These are phyloP conservation scores for Cryptus viduatorius DNA, from an alignment of 2,888 invertebrate species.

Conservation along the genomic window DNA sequence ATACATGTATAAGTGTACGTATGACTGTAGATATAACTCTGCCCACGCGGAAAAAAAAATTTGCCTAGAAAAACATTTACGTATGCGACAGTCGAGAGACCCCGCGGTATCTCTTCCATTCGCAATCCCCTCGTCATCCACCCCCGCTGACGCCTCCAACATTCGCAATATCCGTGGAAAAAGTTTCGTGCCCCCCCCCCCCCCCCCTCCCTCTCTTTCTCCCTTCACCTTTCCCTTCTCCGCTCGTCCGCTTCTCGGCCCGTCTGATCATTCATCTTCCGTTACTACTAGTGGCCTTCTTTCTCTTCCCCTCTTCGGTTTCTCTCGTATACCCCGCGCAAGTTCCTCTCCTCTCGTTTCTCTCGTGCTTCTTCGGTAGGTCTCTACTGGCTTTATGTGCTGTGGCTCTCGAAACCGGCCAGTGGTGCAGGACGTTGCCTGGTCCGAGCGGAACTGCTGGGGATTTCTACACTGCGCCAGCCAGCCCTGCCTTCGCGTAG, in stretches of 20 bases:
- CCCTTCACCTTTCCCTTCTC: background rate
- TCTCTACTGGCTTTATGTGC: slow-evolving; percentile 1
- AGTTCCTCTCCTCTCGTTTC: background rate
- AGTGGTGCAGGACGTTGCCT: slow-evolving; percentile 65
- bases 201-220: background rate
- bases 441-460: slow-evolving; percentile 65
- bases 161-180: slow-evolving; percentile 29
- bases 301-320: background rate
- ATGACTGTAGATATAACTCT: slow-evolving; percentile 8
- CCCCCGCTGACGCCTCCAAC: slow-evolving; percentile 28
- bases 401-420: slow-evolving; percentile 14
- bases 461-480: slow-evolving; percentile 68
- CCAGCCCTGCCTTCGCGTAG: slow-evolving; percentile 62
- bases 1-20: background rate
- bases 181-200: slow-evolving; percentile 20
- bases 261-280: slow-evolving; percentile 67
- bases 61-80: slow-evolving; percentile 50
- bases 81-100: slow-evolving; percentile 34
- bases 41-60: slow-evolving; percentile 46
- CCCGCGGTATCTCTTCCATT: slow-evolving; percentile 7
- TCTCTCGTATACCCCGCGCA: background rate
- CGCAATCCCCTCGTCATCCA: slow-evolving; percentile 31
- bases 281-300: slow-evolving; percentile 56
- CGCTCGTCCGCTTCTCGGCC: slow-evolving; percentile 20
- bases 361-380: slow-evolving; percentile 20